Evolutionary conservation across 2,888 invertebrate species (phyloP), one percentile per base, ranked within the genome.

Genomic region (Gisinianus flammeolus): DNA sequence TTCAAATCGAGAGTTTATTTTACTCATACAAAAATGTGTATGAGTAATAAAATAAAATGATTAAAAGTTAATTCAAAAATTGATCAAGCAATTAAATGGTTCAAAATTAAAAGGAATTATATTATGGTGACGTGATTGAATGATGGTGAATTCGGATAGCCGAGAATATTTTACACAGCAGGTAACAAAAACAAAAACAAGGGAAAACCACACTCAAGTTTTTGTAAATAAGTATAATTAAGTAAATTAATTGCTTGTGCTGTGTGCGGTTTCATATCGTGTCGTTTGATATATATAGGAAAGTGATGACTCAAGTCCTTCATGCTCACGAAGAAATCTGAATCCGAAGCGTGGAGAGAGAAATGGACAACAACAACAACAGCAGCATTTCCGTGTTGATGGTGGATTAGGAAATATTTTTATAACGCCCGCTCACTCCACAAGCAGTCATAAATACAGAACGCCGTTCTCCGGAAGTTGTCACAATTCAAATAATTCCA

Each of bases 131-230:
- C 8, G 58, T 58, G n/a, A n/a, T 58, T n/a, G 16, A 6, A 58
- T 24, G 8, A 62, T 62, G 62, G 22, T 62, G 2, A 12, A 12
- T 1, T 62, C 62, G 24, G 62, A 62, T 24, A 62, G 62, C 26
- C 26, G 28, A 62, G 62, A 62, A 62, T 62, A 62, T 26, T 62
- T 62, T 28, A 62, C 62, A 26, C 62, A 26, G 16, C 62, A 62
- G 56, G 56, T 16, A 44, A 44, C 8, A 10, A 10, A 6, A 44
- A 44, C 44, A 44, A 10, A 10, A 44, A n/a, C n/a, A n/a, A n/a
- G n/a, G n/a, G n/a, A n/a, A n/a, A n/a, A n/a, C n/a, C n/a, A n/a
- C n/a, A n/a, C n/a, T n/a, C n/a, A n/a, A n/a, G n/a, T n/a, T n/a
- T n/a, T n/a, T n/a, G n/a, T 19, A 6, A 2, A 44, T 44, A 44